These are phyloP conservation scores for Hemibagrus wyckioides DNA, from an alignment of 2,113 vertebrate genomes.

Conservation along the genomic window DNA sequence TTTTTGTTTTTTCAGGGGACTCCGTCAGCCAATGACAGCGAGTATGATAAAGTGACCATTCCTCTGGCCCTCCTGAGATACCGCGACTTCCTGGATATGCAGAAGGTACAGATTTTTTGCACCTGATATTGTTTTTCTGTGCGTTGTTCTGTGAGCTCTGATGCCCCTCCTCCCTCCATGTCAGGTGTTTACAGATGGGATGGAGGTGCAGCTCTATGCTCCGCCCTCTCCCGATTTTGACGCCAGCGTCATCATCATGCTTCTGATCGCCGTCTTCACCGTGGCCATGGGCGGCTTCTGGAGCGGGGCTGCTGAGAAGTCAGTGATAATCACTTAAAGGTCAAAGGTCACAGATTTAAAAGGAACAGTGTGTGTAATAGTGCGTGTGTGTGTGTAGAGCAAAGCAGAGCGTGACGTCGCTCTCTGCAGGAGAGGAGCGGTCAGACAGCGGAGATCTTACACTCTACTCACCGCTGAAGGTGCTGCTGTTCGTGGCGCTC, in stretches of 20 bases:
- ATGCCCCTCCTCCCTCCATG: neutral
- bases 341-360: neutral
- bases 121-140: neutral
- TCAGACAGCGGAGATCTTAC: slow-evolving; percentile 62
- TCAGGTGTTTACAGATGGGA: slow-evolving; percentile 65
- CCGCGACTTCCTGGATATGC: slow-evolving; percentile 78
- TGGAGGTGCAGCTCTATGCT: slow-evolving; percentile 82
- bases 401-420: slow-evolving; percentile 64
- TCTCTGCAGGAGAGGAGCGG: slow-evolving; percentile 57
- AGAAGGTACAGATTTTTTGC: slow-evolving; percentile 71
- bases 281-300: slow-evolving; percentile 89
- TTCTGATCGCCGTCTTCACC: slow-evolving; percentile 85
- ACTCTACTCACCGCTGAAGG: slow-evolving; percentile 84
- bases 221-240: slow-evolving; percentile 78
- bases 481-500: slow-evolving; percentile 84
- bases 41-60: slow-evolving; percentile 77
- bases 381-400: slow-evolving; percentile 68
- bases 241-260: slow-evolving; percentile 84
- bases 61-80: slow-evolving; percentile 83
- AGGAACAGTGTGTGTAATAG: neutral
- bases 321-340: slow-evolving; percentile 10
- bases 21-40: slow-evolving; percentile 78
- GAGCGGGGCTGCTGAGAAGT: slow-evolving; percentile 86
- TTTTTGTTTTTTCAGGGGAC: slow-evolving; percentile 68
- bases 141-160: neutral